Evolutionary conservation across 2,113 vertebrate species (phyloP).

Genomic region (Turnix velox): DNA sequence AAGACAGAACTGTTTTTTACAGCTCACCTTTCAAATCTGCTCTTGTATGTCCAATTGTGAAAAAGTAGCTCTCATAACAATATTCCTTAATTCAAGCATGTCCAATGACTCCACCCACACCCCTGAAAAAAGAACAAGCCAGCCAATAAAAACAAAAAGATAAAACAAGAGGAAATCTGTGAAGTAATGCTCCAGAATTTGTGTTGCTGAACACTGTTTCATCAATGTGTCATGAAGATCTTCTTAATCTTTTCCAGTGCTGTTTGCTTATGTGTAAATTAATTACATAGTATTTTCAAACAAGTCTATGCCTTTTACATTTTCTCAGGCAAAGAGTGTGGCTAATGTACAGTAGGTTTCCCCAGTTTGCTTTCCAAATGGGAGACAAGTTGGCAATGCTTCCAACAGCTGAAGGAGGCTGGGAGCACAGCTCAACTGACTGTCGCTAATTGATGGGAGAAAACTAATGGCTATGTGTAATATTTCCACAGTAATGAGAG

Average conservation of each 20-base stretch:
- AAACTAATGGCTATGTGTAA: slow-evolving; percentile 9
- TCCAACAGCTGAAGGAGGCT: not conserved
- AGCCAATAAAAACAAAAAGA: not conserved
- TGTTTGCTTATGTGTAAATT: not conserved
- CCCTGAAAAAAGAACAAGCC: not conserved
- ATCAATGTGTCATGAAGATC: not conserved
- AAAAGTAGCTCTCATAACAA: not conserved
- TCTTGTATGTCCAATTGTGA: not conserved
- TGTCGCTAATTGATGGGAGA: slow-evolving; percentile 37
- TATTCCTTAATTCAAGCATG: not conserved
- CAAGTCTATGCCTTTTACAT: not conserved
- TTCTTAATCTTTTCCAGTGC: not conserved
- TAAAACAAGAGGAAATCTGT: not conserved
- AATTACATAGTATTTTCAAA: not conserved
- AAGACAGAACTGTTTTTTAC: not conserved
- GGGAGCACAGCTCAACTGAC: not conserved
- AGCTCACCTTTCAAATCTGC: not conserved
- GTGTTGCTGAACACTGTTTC: not conserved
- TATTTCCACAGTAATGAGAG: slow-evolving; percentile 18
- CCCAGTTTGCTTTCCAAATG: not conserved
- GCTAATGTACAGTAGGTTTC: not conserved
- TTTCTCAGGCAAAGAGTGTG: not conserved
- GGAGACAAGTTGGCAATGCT: not conserved
- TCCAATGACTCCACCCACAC: not conserved
- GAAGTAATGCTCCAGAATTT: not conserved